A percentile compares a stretch with the other conserved stretches of the same genome.
phyloP scores from a whole-genome alignment of 2,797 vertebrate species.

The Rhinatrema bivittatum region DNA sequence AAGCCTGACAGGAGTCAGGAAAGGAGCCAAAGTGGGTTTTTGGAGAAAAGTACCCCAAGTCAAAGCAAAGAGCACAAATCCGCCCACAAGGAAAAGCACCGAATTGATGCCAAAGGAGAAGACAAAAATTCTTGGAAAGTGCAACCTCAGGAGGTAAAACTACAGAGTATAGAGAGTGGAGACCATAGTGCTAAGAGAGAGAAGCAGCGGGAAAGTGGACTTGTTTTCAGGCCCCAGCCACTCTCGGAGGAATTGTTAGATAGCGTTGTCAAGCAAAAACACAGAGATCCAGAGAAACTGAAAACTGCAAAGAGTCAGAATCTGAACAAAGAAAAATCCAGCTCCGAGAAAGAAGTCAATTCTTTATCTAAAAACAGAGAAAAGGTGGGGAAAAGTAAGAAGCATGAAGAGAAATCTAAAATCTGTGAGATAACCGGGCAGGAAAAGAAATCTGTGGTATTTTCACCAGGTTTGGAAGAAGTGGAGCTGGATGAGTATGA shows the following conservation, averaged over 20 bases:
- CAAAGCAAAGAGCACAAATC: conserved; percentile 54
- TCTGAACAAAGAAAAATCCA: conserved; percentile 28
- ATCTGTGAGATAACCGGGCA: neutral
- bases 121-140: conserved; percentile 39
- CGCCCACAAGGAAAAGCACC: conserved; percentile 53
- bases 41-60: conserved; percentile 29
- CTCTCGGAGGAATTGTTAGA: neutral
- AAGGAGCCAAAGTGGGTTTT: conserved; percentile 21
- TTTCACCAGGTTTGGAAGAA: conserved; percentile 35
- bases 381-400: neutral
- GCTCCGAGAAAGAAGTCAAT: conserved; percentile 27
- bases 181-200: conserved; percentile 52
- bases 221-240: neutral
- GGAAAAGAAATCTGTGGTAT: conserved; percentile 30
- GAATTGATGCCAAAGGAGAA: conserved; percentile 26
- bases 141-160: conserved; percentile 52
- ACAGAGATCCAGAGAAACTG: conserved; percentile 32
- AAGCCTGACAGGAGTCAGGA: too few species aligned
- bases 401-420: conserved; percentile 20
- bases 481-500: conserved; percentile 62
- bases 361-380: too few species aligned
- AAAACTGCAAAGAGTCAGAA: conserved; percentile 21
- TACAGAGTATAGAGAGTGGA: conserved; percentile 24
- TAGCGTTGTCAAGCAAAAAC: conserved; percentile 35
- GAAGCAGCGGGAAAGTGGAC: conserved; percentile 46